These are phyloP conservation scores for Eudemis profundana DNA, from an alignment of 2,888 invertebrate species.

Conservation along the genomic window DNA sequence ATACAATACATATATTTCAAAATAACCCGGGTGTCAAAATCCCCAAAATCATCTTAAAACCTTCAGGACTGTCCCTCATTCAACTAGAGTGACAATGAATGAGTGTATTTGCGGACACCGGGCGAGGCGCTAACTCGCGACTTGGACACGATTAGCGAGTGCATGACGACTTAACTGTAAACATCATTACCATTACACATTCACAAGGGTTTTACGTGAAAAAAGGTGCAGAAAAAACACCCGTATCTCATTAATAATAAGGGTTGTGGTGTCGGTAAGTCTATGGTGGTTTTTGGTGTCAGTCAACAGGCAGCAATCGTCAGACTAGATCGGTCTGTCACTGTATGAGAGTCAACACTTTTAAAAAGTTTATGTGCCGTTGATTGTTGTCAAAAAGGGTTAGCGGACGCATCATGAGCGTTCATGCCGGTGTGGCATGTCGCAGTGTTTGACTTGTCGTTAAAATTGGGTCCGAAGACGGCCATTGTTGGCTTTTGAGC, in stretches of 20 bases:
- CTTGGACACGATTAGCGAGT: constrained; percentile 74
- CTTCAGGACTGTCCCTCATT: constrained; percentile 66
- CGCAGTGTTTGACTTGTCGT: constrained; percentile 67
- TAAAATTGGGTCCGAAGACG: constrained; percentile 71
- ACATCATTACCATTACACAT: constrained; percentile 78
- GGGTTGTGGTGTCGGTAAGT: too few relatives aligned
- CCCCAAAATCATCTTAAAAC: constrained; percentile 36
- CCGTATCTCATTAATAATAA: too few relatives aligned
- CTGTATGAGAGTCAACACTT: constrained; percentile 77
- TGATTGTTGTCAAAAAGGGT: constrained; percentile 80
- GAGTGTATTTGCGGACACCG: constrained; percentile 80
- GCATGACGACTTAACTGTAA: constrained; percentile 82
- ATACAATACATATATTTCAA: constrained; percentile 13
- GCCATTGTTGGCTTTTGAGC: constrained; percentile 66
- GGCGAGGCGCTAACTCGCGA: constrained; percentile 84
- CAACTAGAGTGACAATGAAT: constrained; percentile 79
- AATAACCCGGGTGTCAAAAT: constrained; percentile 37
- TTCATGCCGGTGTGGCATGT: constrained; percentile 63
- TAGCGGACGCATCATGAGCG: constrained; percentile 79
- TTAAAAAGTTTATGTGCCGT: constrained; percentile 81
- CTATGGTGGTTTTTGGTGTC: constrained; percentile 52
- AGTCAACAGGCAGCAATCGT: constrained; percentile 71
- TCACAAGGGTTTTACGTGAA: constrained; percentile 45
- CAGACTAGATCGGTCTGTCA: constrained; percentile 78
- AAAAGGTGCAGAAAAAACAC: constrained; percentile 48